phyloP scores from a whole-genome alignment of 1,140 invertebrate genomes.

The Leptinotarsa texana region DNA sequence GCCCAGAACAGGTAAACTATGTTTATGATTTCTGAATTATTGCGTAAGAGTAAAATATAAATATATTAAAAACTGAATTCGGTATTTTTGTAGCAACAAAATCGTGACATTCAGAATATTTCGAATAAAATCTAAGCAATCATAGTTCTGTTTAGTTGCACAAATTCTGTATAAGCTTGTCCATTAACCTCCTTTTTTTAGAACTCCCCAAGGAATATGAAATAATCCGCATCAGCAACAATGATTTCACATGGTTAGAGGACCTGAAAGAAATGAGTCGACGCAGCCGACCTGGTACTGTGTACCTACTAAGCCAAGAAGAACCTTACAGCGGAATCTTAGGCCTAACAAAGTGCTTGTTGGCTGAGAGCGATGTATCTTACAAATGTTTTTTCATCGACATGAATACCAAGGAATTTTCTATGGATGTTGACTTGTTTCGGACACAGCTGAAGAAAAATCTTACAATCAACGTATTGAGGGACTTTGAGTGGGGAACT shows the following conservation, averaged over 20 bases:
- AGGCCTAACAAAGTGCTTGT: constrained; percentile 86
- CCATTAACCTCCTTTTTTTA: constrained; percentile 34
- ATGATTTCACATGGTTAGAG: constrained; percentile 80
- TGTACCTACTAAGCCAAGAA: constrained; percentile 71
- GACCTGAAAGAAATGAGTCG: constrained; percentile 71
- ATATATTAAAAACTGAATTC: no score
- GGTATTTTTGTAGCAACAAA: no score
- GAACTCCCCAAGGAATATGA: constrained; percentile 54
- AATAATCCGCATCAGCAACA: constrained; percentile 66
- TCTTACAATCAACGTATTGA: constrained; percentile 69
- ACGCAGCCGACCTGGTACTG: constrained; percentile 62
- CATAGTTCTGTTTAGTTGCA: no score
- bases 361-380: constrained; percentile 76
- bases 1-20: constrained; percentile 38
- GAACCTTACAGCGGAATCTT: constrained; percentile 75
- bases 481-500: constrained; percentile 67
- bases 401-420: constrained; percentile 64
- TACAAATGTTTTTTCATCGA: constrained; percentile 69
- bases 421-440: constrained; percentile 65
- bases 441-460: constrained; percentile 62
- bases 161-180: no score
- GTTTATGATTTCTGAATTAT: no score
- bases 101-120: no score
- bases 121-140: no score
- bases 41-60: no score